Base-by-base conservation (phyloP, 2,113 vertebrate species). In the Todiramphus saurophagus region DNA sequence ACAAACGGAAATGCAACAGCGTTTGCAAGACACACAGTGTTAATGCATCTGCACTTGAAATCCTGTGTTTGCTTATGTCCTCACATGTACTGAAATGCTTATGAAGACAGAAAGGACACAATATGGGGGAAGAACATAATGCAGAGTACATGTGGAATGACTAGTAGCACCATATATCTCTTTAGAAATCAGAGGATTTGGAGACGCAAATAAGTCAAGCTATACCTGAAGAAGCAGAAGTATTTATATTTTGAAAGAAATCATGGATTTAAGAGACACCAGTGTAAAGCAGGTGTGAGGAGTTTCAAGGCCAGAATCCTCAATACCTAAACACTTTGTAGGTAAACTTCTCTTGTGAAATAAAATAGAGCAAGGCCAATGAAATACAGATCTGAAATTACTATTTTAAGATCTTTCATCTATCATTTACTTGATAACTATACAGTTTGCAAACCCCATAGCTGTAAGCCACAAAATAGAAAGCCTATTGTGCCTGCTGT, bases 391-490 rank as follows among this genome's bases (percentile, higher is more conserved):
- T 44, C 83, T 78, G 48, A 93, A 95, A 83, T 83, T 51, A 93
- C 76, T 94, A 90, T 95, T 97, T 96, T 87, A 94, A 96, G 33
- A 94, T 96, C 31, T 66, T 90, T 93, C 53, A 41, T 73, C 83
- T 89, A 16, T 92, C 60, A 92, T 97, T 97, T 85, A 53, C 50
- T 89, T 83, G 46, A 48, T 89, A 95, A 74, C 81, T 93, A 35
- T 80, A 58, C 15, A 30, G 59, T 94, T 87, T 82, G 89, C 80
- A 96, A 96, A 77, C 37, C 58, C 12, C 30, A 74, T 89, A 93
- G 81, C 81, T 92, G 43, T 78, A 9, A 90, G 83, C 64, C 5
- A 10, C 66, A 92, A 94, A 95, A 96, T 59, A 91, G 83, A 84
- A 94, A 60, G 31, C 43, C 21, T 89, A 37, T 78, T 92, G 83